Percentiles rank a stretch among this genome's conserved stretches.
phyloP scores from a whole-genome alignment of 2,888 invertebrate species.

The Malachius bipustulatus region DNA sequence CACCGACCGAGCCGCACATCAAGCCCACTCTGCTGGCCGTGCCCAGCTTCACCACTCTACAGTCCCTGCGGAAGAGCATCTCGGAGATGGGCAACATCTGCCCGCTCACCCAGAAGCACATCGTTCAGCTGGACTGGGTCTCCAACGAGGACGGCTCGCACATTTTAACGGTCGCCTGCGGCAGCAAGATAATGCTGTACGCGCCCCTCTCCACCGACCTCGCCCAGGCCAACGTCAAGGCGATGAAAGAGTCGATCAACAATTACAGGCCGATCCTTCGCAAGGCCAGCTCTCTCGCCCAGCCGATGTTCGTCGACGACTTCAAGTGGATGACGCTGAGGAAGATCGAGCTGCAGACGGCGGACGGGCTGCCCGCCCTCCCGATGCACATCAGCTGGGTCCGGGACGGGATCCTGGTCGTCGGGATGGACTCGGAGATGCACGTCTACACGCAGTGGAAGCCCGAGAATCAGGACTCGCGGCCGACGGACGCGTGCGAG shows the following conservation, averaged over 20 bases:
- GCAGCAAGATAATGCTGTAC: constrained; percentile 82
- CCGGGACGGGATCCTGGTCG: constrained; percentile 91
- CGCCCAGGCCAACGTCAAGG: constrained; percentile 85
- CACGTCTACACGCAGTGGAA: constrained; percentile 99
- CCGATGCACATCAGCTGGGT: constrained; percentile 99
- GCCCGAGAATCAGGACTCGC: constrained; percentile 42
- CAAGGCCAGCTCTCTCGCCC: constrained; percentile 83
- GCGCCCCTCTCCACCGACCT: constrained; percentile 90
- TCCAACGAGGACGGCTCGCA: constrained; percentile 98
- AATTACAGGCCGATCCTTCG: constrained; percentile 74
- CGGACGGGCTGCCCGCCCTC: constrained; percentile 89
- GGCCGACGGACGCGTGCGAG: constrained; percentile 50
- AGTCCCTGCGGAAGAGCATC: constrained; percentile 75
- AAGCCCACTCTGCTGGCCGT: constrained; percentile 58
- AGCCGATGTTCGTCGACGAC: constrained; percentile 81
- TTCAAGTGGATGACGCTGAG: constrained; percentile 94
- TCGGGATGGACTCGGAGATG: constrained; percentile 99
- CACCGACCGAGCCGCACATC: constrained; percentile 30
- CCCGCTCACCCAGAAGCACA: constrained; percentile 79
- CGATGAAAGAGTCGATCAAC: constrained; percentile 58
- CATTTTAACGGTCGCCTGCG: constrained; percentile 91
- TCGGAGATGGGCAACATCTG: constrained; percentile 88
- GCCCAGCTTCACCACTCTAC: constrained; percentile 81
- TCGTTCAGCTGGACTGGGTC: constrained; percentile 97
- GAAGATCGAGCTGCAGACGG: constrained; percentile 81